Conservation (phyloP, 2,797 vertebrate genomes). For the Masticophis lateralis region DNA sequence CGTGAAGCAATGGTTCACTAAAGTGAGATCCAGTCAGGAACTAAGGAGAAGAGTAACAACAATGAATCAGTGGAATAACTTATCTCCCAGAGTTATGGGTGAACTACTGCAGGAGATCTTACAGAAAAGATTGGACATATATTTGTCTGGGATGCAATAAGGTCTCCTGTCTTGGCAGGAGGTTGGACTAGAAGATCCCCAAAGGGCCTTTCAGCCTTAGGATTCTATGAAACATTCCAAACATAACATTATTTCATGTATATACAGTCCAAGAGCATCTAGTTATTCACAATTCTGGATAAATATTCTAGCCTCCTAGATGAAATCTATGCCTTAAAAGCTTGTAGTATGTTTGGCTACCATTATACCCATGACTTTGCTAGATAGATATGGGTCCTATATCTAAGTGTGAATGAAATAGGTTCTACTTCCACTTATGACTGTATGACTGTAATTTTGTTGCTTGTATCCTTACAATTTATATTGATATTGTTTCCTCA, state of each 20-base stretch:
- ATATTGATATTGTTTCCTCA: no score
- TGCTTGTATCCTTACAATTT: no score
- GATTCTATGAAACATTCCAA: neutral
- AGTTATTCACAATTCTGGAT: neutral
- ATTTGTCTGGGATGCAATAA: neutral
- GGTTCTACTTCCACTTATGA: neutral
- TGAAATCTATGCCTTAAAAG: neutral
- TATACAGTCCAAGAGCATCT: neutral
- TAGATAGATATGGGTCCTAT: neutral
- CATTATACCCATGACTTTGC: neutral
- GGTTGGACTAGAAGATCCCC: neutral
- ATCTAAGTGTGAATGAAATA: neutral
- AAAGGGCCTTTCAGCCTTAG: neutral
- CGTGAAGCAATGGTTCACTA: neutral
- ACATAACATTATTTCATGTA: neutral
- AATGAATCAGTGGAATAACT: neutral
- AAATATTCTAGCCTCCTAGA: neutral
- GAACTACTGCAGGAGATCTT: neutral
- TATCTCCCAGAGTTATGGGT: neutral
- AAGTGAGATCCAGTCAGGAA: neutral
- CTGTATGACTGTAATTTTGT: no score
- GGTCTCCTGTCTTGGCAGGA: neutral
- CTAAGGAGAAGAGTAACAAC: neutral
- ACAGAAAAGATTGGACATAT: neutral
- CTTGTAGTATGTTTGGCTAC: neutral